phyloP scores from a whole-genome alignment of 2,888 invertebrate species.

The Cheilosia vernalis region DNA sequence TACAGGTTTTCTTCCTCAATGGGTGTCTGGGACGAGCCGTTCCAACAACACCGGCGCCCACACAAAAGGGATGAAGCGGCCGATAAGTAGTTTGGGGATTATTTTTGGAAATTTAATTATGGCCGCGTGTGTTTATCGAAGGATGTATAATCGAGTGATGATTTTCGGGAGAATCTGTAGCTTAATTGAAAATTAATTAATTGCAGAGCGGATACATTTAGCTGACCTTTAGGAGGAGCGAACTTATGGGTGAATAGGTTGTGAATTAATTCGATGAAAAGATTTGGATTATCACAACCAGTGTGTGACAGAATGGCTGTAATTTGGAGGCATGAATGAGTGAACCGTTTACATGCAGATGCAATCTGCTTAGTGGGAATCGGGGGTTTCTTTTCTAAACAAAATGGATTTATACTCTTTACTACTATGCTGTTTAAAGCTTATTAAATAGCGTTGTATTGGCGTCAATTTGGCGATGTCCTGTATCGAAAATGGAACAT shows the following conservation, averaged over 20 bases:
- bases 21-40: conserved; percentile 14
- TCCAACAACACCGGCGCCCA: neutral
- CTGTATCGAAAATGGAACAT: too few species aligned
- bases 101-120: conserved; percentile 40
- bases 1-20: neutral
- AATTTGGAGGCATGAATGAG: neutral
- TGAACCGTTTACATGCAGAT: neutral
- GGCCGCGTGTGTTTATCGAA: conserved; percentile 21
- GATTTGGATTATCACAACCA: neutral
- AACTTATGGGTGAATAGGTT: neutral
- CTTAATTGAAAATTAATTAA: conserved; percentile 32
- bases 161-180: conserved; percentile 13
- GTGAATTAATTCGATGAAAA: neutral
- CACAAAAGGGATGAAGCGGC: neutral
- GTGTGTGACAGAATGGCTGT: neutral
- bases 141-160: conserved; percentile 10
- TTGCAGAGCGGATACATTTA: conserved; percentile 1
- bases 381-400: too few species aligned
- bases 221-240: conserved; percentile 4
- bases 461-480: too few species aligned
- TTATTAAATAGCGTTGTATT: too few species aligned
- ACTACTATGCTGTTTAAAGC: too few species aligned
- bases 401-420: too few species aligned
- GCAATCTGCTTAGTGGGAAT: too few species aligned
- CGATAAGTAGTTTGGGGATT: conserved; percentile 24